Evolutionary conservation across 1,140 invertebrate genomes (phyloP), one percentile per base, ranked within the genome.

Genomic region (Periplaneta americana): DNA sequence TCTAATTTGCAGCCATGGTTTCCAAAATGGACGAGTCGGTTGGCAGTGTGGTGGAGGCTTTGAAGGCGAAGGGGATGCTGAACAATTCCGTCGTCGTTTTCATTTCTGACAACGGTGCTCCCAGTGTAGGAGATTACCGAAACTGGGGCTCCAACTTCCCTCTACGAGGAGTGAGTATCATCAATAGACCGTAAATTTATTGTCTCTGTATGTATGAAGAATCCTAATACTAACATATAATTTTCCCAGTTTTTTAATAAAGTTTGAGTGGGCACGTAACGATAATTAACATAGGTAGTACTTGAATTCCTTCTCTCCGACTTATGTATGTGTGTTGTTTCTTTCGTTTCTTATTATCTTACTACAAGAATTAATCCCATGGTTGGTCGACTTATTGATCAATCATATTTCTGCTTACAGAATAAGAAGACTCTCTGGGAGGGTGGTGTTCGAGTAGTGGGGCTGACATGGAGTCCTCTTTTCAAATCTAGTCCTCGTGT

Each of bases 341-440:
- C n/a, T n/a, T n/a, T n/a, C n/a, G n/a, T n/a, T n/a, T n/a, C n/a
- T n/a, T n/a, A n/a, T n/a, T n/a, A n/a, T n/a, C n/a, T n/a, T n/a
- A n/a, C n/a, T n/a, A n/a, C n/a, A n/a, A n/a, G n/a, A n/a, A n/a
- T n/a, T n/a, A n/a, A n/a, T n/a, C n/a, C n/a, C 39, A 48, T 48
- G 39, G 3, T 48, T 48, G 17, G 10, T 15, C n/a, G n/a, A 48
- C 39, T 9, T 15, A 48, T 15, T 15, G n/a, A 48, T 22, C n/a
- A 48, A 6, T 48, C 2, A 48, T 13, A 48, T 17, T 48, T 48
- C 17, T 57, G 22, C 11, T 57, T 66, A 32, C 76, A 90, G 88
- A 84, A 88, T 3, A 95, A 95, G 85, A 91, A 91, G 80, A 93
- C 93, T 4, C 83, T 94, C 28, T 95, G 93, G 91, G 93, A 95